These are phyloP conservation scores for Steinernema carpocapsae DNA, from an alignment of 2,888 invertebrate genomes.

Conservation along the genomic window DNA sequence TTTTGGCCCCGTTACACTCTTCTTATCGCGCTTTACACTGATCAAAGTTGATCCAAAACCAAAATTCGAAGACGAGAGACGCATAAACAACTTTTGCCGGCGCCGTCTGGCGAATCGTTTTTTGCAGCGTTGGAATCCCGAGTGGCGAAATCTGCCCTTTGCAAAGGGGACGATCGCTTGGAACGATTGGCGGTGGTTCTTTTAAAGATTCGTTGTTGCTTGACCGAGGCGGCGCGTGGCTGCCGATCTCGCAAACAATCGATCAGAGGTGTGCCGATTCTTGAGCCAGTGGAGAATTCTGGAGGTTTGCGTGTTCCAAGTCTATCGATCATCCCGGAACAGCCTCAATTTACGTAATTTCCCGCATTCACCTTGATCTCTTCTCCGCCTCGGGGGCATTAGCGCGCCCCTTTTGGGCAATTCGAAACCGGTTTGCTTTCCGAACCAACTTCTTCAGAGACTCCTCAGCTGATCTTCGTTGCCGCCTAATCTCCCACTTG, in stretches of 20 bases:
- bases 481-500: neutral
- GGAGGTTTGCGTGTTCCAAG: too few relatives aligned
- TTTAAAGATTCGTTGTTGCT: too few relatives aligned
- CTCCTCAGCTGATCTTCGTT: slow-evolving; percentile 23
- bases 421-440: slow-evolving; percentile 18
- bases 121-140: too few relatives aligned
- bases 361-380: slow-evolving; percentile 23
- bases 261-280: too few relatives aligned
- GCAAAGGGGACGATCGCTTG: too few relatives aligned
- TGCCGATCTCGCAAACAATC: too few relatives aligned
- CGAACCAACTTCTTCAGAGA: neutral
- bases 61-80: slow-evolving; percentile 1
- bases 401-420: neutral
- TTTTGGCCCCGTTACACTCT: neutral
- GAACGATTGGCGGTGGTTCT: too few relatives aligned
- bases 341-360: slow-evolving; percentile 10
- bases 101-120: neutral
- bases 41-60: neutral
- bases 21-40: slow-evolving; percentile 8
- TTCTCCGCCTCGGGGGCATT: slow-evolving; percentile 12
- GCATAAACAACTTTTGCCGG: slow-evolving; percentile 5
- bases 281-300: too few relatives aligned
- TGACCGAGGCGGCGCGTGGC: too few relatives aligned
- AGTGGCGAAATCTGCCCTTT: too few relatives aligned
- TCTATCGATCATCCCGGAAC: slow-evolving; percentile 33